Base-by-base conservation (phyloP, 2,113 vertebrate species). In the Irena cyanogastra region DNA sequence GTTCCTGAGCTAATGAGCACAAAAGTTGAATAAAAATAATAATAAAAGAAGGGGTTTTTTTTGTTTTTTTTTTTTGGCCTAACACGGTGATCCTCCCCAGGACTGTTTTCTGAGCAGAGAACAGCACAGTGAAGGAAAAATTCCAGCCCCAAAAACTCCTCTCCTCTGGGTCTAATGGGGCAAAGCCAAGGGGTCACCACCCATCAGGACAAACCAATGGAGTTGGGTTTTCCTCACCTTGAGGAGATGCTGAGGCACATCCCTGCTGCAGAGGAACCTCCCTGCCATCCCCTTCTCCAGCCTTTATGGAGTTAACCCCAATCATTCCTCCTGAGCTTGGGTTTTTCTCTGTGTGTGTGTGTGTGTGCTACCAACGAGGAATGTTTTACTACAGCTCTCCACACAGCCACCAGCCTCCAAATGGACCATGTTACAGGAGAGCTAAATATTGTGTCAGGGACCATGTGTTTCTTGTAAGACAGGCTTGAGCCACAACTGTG, bases 401-500 rank as follows among this genome's bases (percentile, higher is more conserved):
- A 97, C 97, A 70, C 97, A 97, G 93, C 94, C 97, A 97, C 96
- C 97, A 97, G 87, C 97, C 97, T 98, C 97, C 97, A 97, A 98
- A 95, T 97, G 97, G 97, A 97, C 97, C 97, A 97, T 89, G 97
- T 97, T 95, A 95, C 88, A 94, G 95, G 79, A 92, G 95, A 97
- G 84, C 96, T 96, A 96, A 96, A 96, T 96, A 93, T 90, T 96
- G 95, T 97, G 97, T 97, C 96, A 97, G 96, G 85, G 89, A 97
- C 94, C 97, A 98, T 98, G 97, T 98, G 97, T 97, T 98, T 98
- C 97, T 98, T 97, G 97, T 98, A 97, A 98, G 92, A 87, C 33
- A 17, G 90, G 94, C 90, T 95, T 1, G 54, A 95, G 96, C 97
- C 93, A 95, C 75, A 37, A 92, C 86, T 91, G 88, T 88, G 90